These are phyloP conservation scores for Bombus pascuorum DNA, from an alignment of 1,140 invertebrate species.

Conservation along the genomic window DNA sequence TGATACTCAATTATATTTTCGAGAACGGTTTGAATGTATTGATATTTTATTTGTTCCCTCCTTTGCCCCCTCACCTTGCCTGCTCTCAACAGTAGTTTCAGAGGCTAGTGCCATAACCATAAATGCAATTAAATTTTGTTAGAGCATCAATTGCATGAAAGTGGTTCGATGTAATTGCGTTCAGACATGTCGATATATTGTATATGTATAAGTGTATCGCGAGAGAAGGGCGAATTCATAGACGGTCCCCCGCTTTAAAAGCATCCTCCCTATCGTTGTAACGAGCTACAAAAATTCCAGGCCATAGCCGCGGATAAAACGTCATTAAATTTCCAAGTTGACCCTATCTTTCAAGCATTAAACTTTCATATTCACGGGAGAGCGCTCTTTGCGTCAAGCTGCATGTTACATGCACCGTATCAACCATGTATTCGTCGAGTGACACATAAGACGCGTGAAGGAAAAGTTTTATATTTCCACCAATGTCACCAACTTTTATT, in stretches of 20 bases:
- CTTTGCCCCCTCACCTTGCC: too few species aligned
- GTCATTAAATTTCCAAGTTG: constrained; percentile 54
- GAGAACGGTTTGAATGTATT: not conserved
- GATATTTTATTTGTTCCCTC: not conserved
- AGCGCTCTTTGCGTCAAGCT: constrained; percentile 21
- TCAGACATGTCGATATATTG: not conserved
- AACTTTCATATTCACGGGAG: constrained; percentile 47
- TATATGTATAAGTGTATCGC: not conserved
- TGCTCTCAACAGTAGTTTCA: not conserved
- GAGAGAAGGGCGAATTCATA: not conserved
- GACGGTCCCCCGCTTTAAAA: not conserved
- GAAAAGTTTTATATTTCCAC: constrained; percentile 44
- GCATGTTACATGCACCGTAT: constrained; percentile 16
- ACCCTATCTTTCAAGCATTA: constrained; percentile 46
- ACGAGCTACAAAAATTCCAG: not conserved
- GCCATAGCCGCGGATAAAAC: constrained; percentile 23
- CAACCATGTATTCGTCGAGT: not conserved
- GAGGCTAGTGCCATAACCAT: not conserved
- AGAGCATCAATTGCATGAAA: not conserved
- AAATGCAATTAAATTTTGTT: constrained; percentile 1
- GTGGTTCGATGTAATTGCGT: constrained; percentile 14
- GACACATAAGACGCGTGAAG: not conserved
- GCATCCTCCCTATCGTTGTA: not conserved
- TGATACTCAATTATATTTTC: not conserved
- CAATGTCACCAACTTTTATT: constrained; percentile 18